Evolutionary conservation across 2,113 vertebrate genomes (phyloP), one percentile per base, ranked within the genome.

Genomic region (Oryzias woworae): DNA sequence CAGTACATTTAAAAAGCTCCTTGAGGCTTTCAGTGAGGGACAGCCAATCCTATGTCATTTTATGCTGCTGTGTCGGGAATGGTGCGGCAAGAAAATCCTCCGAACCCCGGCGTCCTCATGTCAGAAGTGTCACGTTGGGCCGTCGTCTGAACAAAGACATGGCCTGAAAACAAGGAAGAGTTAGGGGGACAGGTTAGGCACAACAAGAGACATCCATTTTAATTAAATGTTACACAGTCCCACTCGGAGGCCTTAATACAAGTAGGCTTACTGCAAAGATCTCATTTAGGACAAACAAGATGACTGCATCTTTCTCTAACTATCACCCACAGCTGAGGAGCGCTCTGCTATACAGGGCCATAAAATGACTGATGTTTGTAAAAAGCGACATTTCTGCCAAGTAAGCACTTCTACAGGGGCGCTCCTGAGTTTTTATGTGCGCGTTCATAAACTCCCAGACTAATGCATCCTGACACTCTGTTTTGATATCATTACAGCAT

Each of bases 401-500:
- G 94, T 95, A 97, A 98, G 97, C 96, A 93, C 92, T 96, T 98
- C 95, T 91, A 68, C 78, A 78, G 93, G 91, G 94, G 93, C 88
- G 83, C 93, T 91, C 91, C 91, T 85, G 90, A 91, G 91, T 93
- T 93, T 91, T 96, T 96, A 98, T 95, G 93, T 90, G 90, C 89
- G 92, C 92, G 93, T 97, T 96, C 96, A 94, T 94, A 94, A 95
- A 93, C 93, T 93, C 90, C 88, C 90, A 85, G 85, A 92, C 96
- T 98, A 99, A 99, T 98, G 96, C 93, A 95, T 93, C 87, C 95
- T 96, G 96, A 98, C 96, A 97, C 95, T 92, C 94, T 97, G 95
- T 98, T 98, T 96, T 97, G 95, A 98, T 98, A 98, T 98, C 95
- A 97, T 98, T 97, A 96, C 95, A 92, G 95, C 95, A 96, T 98